These are phyloP conservation scores for Yponomeuta plumbellus DNA, from an alignment of 2,888 invertebrate genomes.

Conservation along the genomic window DNA sequence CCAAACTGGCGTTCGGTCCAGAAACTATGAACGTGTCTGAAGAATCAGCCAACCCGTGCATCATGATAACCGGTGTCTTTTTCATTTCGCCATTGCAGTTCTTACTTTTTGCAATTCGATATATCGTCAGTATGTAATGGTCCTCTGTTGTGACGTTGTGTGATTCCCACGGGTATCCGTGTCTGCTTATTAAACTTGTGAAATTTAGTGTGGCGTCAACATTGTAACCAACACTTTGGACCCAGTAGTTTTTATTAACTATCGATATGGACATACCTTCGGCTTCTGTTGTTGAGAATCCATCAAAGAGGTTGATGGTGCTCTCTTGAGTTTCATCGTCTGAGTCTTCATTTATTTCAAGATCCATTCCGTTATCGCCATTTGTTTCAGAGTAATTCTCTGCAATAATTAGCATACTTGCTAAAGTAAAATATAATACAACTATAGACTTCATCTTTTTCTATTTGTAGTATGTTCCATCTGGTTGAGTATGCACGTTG, in stretches of 20 bases:
- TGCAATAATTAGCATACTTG: too few species aligned
- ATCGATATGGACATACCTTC: neutral
- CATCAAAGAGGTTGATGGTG: too few species aligned
- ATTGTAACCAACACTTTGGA: neutral
- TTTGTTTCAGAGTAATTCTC: too few species aligned
- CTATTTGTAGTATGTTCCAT: too few species aligned
- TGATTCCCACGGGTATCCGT: slow-evolving; percentile 41
- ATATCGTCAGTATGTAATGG: slow-evolving; percentile 49
- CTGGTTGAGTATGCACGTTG: too few species aligned
- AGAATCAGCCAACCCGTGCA: slow-evolving; percentile 3
- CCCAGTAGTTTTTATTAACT: neutral
- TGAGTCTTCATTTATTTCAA: too few species aligned
- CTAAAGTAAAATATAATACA: too few species aligned
- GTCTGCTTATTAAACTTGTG: slow-evolving; percentile 46
- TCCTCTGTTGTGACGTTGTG: slow-evolving; percentile 49
- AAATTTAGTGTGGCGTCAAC: slow-evolving; percentile 60
- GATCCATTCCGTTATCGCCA: too few species aligned
- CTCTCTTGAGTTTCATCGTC: too few species aligned
- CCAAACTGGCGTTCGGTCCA: slow-evolving; percentile 14
- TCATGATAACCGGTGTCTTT: slow-evolving; percentile 3
- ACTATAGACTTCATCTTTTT: too few species aligned
- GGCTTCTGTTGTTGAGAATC: neutral
- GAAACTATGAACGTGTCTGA: slow-evolving; percentile 5
- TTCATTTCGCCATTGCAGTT: slow-evolving; percentile 33
- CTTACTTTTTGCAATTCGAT: slow-evolving; percentile 38